Base-by-base conservation (phyloP, 2,797 vertebrate genomes). In the Pantherophis alleghaniensis region DNA sequence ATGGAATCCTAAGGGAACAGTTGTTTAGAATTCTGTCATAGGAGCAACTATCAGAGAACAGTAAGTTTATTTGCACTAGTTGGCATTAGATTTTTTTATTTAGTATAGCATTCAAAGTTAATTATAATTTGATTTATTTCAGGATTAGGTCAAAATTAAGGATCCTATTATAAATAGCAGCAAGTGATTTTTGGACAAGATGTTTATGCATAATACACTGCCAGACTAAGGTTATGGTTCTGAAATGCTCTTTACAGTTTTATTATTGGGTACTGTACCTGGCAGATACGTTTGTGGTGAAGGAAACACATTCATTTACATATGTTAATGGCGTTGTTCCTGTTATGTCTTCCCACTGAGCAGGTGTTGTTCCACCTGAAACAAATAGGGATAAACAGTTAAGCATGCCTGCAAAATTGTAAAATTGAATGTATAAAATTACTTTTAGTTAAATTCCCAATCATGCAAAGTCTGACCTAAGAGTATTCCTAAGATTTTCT, bases 261-360 rank as follows among this genome's bases (percentile, higher is more conserved):
- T 83, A 83, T 83, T 83, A 83, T 60, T 69, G 24, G 63, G 7
- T 47, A 14, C 2, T 94, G 47, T 7, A 99, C 99, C 99, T 99
- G 93, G 99, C 99, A 93, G 99, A 99, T 91, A 99, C 99, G 1
- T 99, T 99, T 87, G 99, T 99, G 11, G 99, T 99, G 96, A 99
- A 99, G 95, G 99, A 99, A 94, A 99, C 99, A 47, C 98, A 99
- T 96, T 99, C 99, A 93, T 99, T 99, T 96, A 99, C 98, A 92
- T 99, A 99, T 0, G 99, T 99, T 96, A 99, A 97, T 0, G 99
- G 99, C 5, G 99, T 99, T 59, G 99, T 99, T 96, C 99, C 99
- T 22, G 99, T 99, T 95, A 99, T 99, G 95, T 99, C 99, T 96
- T 99, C 99, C 99, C 99, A 99, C 28, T 99, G 99, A 53, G 99